These are phyloP conservation scores for Stichodactyla mertensii DNA, from an alignment of 64 coral and sea anemone species.

Conservation along the genomic window DNA sequence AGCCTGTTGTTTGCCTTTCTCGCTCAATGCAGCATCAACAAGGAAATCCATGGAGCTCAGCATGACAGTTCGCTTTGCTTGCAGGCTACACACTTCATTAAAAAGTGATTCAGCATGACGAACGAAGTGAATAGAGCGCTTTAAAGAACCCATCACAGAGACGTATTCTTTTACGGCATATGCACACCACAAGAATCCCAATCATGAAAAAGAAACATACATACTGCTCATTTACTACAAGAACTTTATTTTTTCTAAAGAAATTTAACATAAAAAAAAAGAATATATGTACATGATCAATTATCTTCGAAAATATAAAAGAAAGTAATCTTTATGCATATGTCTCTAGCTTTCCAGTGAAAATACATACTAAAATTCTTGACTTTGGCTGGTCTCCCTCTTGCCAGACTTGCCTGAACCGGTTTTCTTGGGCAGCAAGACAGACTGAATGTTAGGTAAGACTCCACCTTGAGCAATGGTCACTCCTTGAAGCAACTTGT, in stretches of 20 bases:
- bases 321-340: too few relatives aligned
- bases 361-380: slow-evolving; percentile 50
- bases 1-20: slow-evolving; percentile 36
- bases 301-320: too few relatives aligned
- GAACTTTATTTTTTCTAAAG: not conserved
- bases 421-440: slow-evolving; percentile 65
- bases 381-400: slow-evolving; percentile 55
- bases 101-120: slow-evolving; percentile 44
- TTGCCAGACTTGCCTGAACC: slow-evolving; percentile 31
- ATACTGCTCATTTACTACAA: not conserved
- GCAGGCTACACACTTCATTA: slow-evolving; percentile 22
- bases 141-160: not conserved
- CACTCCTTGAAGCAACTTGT: slow-evolving; percentile 55
- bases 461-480: slow-evolving; percentile 73
- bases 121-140: slow-evolving; percentile 30
- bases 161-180: not conserved
- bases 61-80: not conserved
- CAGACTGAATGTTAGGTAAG: slow-evolving; percentile 68
- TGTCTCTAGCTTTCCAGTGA: not conserved
- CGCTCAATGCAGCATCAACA: slow-evolving; percentile 24
- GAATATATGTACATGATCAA: not conserved
- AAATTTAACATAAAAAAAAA: not conserved
- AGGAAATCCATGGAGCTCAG: not conserved
- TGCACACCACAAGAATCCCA: not conserved
- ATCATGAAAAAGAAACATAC: not conserved